phyloP scores from a whole-genome alignment of 2,113 vertebrate genomes.

The Gnathonemus longibarbis region DNA sequence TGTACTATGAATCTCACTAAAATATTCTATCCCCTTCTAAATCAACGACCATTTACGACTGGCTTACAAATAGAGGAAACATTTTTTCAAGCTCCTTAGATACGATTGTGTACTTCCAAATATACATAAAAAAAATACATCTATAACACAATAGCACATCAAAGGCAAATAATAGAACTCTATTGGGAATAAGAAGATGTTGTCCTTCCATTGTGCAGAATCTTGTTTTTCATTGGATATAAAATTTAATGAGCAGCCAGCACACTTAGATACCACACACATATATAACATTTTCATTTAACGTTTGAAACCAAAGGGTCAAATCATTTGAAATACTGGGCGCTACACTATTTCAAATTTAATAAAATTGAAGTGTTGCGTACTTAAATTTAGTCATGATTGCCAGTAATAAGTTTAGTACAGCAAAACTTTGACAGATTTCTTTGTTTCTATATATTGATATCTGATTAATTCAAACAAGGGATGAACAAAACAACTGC shows the following conservation, averaged over 20 bases:
- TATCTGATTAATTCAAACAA: background rate
- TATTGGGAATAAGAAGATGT: background rate
- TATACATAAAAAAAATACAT: background rate
- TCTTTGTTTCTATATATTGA: background rate
- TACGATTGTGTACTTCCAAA: background rate
- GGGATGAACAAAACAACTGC: background rate
- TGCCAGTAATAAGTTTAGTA: background rate
- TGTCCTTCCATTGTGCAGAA: background rate
- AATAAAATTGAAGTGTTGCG: background rate
- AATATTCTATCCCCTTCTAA: background rate
- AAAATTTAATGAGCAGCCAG: background rate
- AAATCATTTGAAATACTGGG: background rate
- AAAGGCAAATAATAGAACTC: background rate
- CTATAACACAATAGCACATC: background rate
- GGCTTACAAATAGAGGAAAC: background rate
- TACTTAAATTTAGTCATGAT: background rate
- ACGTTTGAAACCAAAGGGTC: background rate
- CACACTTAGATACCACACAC: background rate
- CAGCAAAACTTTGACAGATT: background rate
- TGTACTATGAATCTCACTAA: background rate
- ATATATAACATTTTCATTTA: background rate
- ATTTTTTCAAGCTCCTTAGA: background rate
- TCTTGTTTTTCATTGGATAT: background rate
- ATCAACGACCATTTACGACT: conserved; percentile 22
- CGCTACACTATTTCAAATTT: background rate